phyloP scores from a whole-genome alignment of 37 sponge, comb jelly and placozoan species.

The Chondrilla cf. caribensis region DNA sequence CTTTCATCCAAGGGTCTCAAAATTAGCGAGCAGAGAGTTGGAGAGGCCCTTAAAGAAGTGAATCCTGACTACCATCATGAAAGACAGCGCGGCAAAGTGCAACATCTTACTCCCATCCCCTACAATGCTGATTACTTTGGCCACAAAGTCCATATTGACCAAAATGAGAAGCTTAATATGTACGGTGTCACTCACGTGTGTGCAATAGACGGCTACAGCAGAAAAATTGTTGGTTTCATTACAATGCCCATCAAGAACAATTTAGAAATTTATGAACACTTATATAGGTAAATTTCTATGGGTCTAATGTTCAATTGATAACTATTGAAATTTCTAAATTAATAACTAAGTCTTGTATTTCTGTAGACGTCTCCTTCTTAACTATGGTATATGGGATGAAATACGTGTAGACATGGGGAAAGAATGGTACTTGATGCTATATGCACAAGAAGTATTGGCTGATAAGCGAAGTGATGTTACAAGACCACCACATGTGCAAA shows the following conservation, averaged over 20 bases:
- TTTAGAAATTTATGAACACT: slow-evolving; percentile 39
- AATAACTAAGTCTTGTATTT: no score
- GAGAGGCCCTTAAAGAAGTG: slow-evolving; percentile 17
- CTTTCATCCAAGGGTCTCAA: slow-evolving; percentile 28
- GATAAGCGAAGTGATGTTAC: background rate
- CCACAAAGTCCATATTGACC: slow-evolving; percentile 65
- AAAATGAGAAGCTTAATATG: slow-evolving; percentile 72
- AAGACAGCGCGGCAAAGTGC: background rate
- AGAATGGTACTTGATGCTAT: slow-evolving; percentile 26
- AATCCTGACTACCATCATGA: slow-evolving; percentile 38
- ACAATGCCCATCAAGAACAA: slow-evolving; percentile 68
- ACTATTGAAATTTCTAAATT: no score
- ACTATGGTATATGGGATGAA: slow-evolving; percentile 26
- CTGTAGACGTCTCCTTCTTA: background rate
- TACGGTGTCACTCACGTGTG: slow-evolving; percentile 61
- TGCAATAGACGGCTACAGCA: slow-evolving; percentile 60
- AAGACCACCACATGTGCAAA: slow-evolving; percentile 22
- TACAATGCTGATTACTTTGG: slow-evolving; percentile 63
- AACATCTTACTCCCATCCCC: slow-evolving; percentile 48
- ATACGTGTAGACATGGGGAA: slow-evolving; percentile 49
- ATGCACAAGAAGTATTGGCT: slow-evolving; percentile 17
- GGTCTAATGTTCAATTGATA: no score
- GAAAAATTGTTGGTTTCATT: slow-evolving; percentile 46
- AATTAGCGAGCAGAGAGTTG: slow-evolving; percentile 34
- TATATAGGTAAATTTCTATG: slow-evolving; percentile 33